Percentiles rank a stretch among this genome's conserved stretches.
phyloP scores from a whole-genome alignment of 2,888 invertebrate genomes.

The Rhagium mordax region DNA sequence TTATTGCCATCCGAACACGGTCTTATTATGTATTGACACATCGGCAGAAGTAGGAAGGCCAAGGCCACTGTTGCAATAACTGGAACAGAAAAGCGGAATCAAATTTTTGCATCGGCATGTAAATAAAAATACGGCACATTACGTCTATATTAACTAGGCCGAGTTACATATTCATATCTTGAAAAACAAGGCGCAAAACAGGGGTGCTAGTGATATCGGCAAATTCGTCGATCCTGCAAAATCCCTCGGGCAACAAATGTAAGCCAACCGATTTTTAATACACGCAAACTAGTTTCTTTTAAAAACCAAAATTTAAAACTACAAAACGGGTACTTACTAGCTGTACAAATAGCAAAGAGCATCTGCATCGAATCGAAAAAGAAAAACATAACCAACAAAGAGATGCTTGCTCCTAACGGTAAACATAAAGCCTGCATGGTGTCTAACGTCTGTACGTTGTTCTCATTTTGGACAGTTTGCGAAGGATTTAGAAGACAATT shows the following conservation, averaged over 20 bases:
- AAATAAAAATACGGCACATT: too few species aligned
- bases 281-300: too few species aligned
- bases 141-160: too few species aligned
- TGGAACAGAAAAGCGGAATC: slow-evolving; percentile 64
- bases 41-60: slow-evolving; percentile 95
- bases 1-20: slow-evolving; percentile 88
- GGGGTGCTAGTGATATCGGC: too few species aligned
- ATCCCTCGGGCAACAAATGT: too few species aligned
- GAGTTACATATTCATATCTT: too few species aligned
- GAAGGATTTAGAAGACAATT: slow-evolving; percentile 67
- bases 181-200: too few species aligned
- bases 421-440: slow-evolving; percentile 98
- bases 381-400: slow-evolving; percentile 97
- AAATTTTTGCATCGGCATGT: neutral
- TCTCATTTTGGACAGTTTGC: slow-evolving; percentile 61
- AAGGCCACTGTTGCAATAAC: slow-evolving; percentile 97
- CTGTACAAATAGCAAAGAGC: slow-evolving; percentile 95
- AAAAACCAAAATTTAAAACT: too few species aligned
- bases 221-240: too few species aligned
- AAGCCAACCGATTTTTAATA: too few species aligned
- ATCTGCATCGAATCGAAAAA: slow-evolving; percentile 99
- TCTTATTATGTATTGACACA: slow-evolving; percentile 95
- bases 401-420: slow-evolving; percentile 95
- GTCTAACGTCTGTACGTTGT: slow-evolving; percentile 90
- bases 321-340: slow-evolving; percentile 88